A percentile compares a stretch with the other conserved stretches of the same genome.
Conservation (phyloP, 2,113 vertebrate genomes). For the Rattus norvegicus region GRCr8 NC_086033.1:101156501-101157000, state of each 20-base stretch:
- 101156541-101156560: not conserved
- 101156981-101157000: not conserved
- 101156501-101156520: not conserved
- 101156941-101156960: not conserved
- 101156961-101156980: not conserved
- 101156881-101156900: no score
- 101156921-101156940: not conserved
- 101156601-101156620: not conserved
- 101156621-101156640: not conserved
- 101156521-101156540: not conserved
- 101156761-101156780: not conserved
- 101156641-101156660: not conserved
- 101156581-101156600: not conserved
- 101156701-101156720: not conserved
- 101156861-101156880: not conserved
- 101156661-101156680: not conserved
- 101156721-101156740: not conserved
- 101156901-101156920: not conserved
- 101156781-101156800: not conserved
- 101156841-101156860: not conserved
- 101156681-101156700: not conserved
- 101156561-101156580: not conserved
- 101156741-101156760: not conserved
- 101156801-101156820: not conserved
- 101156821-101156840: not conserved